Evolutionary conservation across 2,797 vertebrate species (phyloP), one percentile per base, ranked within the genome.

Genomic region (Pelochelys cantorii): DNA sequence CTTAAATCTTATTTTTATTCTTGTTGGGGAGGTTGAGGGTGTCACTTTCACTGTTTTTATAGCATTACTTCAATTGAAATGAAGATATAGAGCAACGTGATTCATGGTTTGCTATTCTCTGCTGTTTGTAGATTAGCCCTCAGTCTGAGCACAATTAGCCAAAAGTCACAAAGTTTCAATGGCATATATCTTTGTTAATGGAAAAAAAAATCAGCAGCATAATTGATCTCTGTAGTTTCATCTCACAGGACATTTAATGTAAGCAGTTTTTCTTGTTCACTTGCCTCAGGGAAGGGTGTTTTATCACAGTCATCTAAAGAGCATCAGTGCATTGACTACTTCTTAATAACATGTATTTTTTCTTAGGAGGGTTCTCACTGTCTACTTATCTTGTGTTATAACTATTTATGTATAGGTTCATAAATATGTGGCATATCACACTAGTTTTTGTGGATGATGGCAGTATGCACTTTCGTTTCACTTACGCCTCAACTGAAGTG

Each of bases 351-450:
- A 79, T 31, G 88, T 81, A 90, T 48, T 93, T 93, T 87, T 86
- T 93, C 83, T 93, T 90, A 87, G 81, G 68, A 94, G 29, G 54
- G 22, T 18, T 94, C 89, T 92, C 79, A 94, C 52, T 60, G 37
- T 37, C 86, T 79, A 89, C 84, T 84, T 92, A 80, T 83, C 81
- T 91, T 1, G 1, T 79, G 22, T 29, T 91, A 22, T 84, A 95
- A 87, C 92, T 81, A 5, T 82, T 68, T 59, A 29, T 85, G 79
- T n/a, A 53, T 42, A 55, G 88, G 89, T 93, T 92, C 42, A 90
- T 82, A 95, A 95, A 89, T 85, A 93, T 93, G 42, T 82, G 52
- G 42, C 80, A 82, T 93, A 93, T 96, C 78, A 92, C 22, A 42
- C 75, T 87, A 81, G 79, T 42, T 79, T 80, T n/a, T 89, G 86